A percentile compares a stretch with the other conserved stretches of the same genome.
phyloP scores from a whole-genome alignment of 2,113 vertebrate genomes.

The Girardinichthys multiradiatus region DNA sequence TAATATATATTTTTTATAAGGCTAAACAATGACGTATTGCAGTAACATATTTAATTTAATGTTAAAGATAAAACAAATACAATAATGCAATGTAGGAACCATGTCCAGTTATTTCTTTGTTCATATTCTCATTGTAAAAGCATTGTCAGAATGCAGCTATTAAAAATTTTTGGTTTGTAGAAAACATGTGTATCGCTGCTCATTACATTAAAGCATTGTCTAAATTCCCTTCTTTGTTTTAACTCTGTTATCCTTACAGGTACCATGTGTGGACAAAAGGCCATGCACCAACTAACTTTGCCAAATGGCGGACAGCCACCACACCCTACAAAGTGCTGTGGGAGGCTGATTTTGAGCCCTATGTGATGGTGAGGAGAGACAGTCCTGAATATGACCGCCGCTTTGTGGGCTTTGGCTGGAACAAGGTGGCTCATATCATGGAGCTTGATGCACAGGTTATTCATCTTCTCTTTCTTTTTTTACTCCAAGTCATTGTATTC shows the following conservation, averaged over 20 bases:
- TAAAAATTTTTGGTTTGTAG: neutral
- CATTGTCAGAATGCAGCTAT: too few relatives aligned
- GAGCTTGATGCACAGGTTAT: slow-evolving; percentile 96
- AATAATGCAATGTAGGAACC: neutral
- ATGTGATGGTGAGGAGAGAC: slow-evolving; percentile 93
- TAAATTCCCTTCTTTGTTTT: neutral
- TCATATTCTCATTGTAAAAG: neutral
- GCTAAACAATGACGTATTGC: neutral
- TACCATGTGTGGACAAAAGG: slow-evolving; percentile 99
- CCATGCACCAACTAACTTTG: slow-evolving; percentile 97
- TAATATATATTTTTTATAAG: too few relatives aligned
- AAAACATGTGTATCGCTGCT: neutral
- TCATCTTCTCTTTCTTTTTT: too few relatives aligned
- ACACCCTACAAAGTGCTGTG: slow-evolving; percentile 95
- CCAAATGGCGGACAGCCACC: slow-evolving; percentile 97
- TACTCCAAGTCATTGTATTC: too few relatives aligned
- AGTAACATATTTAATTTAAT: neutral
- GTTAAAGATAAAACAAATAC: neutral
- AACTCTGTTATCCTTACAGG: slow-evolving; percentile 64
- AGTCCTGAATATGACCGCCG: slow-evolving; percentile 96
- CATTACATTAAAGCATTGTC: neutral
- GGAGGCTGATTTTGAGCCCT: slow-evolving; percentile 98
- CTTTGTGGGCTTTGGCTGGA: slow-evolving; percentile 99
- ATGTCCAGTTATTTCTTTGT: neutral
- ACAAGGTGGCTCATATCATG: slow-evolving; percentile 99